These are phyloP conservation scores for Plecturocebus donacophilus DNA, from an alignment of 2,113 vertebrate genomes.

Conservation along the genomic window DNA sequence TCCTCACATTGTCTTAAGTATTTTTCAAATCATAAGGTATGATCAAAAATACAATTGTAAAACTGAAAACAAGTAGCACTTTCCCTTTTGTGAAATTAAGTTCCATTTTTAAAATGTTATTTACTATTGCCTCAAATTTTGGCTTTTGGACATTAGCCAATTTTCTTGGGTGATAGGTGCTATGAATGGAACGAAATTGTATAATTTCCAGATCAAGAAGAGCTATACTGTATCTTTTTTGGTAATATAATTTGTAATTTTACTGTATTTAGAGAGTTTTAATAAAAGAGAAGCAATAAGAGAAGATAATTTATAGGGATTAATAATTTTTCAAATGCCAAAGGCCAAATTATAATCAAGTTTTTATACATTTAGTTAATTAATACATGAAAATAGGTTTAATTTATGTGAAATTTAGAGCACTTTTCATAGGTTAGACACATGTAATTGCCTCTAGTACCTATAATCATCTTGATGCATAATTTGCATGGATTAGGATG, in stretches of 20 bases:
- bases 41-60: not conserved
- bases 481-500: constrained; percentile 60
- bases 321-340: constrained; percentile 69
- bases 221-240: not conserved
- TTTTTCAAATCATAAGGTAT: not conserved
- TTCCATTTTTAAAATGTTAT: not conserved
- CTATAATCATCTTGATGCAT: constrained; percentile 64
- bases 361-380: constrained; percentile 77
- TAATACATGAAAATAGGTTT: constrained; percentile 58
- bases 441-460: constrained; percentile 69
- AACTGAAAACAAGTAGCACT: not conserved
- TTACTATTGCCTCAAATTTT: not conserved
- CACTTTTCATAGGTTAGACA: constrained; percentile 61
- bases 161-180: not conserved
- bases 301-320: constrained; percentile 65
- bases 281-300: constrained; percentile 46
- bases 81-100: not conserved
- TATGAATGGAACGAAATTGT: not conserved
- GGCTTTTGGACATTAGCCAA: not conserved
- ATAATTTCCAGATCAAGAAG: constrained; percentile 30
- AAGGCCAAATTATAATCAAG: constrained; percentile 69
- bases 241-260: constrained; percentile 13
- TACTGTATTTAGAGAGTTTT: constrained; percentile 30
- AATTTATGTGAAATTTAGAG: constrained; percentile 74
- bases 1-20: not conserved